These are phyloP conservation scores for Lasioglossum lativentre DNA, from an alignment of 2,888 invertebrate genomes.

Conservation along the genomic window DNA sequence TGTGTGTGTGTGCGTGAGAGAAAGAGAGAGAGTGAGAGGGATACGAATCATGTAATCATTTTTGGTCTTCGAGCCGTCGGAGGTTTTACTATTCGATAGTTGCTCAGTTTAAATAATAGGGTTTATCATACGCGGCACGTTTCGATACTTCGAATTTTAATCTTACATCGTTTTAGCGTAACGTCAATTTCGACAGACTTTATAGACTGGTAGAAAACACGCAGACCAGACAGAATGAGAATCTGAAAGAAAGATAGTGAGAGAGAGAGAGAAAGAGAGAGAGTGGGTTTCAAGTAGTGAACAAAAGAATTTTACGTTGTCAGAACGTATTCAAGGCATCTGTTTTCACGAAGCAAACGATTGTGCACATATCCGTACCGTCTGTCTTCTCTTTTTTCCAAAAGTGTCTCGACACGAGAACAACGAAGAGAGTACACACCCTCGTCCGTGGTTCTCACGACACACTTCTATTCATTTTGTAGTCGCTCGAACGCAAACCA, in stretches of 20 bases:
- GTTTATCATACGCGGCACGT: slow-evolving; percentile 45
- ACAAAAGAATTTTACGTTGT: slow-evolving; percentile 64
- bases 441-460: neutral
- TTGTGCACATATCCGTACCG: slow-evolving; percentile 74
- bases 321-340: slow-evolving; percentile 53
- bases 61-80: slow-evolving; percentile 57
- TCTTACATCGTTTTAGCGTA: slow-evolving; percentile 58
- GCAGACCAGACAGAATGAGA: slow-evolving; percentile 6
- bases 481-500: neutral
- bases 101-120: slow-evolving; percentile 64
- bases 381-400: slow-evolving; percentile 40
- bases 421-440: neutral
- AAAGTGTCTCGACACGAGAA: slow-evolving; percentile 27
- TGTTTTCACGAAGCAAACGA: slow-evolving; percentile 62
- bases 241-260: neutral
- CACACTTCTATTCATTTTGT: neutral
- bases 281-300: slow-evolving; percentile 56
- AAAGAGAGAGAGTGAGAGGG: neutral
- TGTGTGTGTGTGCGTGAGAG: too few species aligned
- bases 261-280: neutral
- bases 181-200: slow-evolving; percentile 73
- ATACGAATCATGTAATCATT: neutral
- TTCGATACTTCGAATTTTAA: slow-evolving; percentile 70
- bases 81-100: slow-evolving; percentile 64
- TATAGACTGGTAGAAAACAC: slow-evolving; percentile 74